Conservation (phyloP, 64 coral and sea anemone genomes). For the Catalaphyllia jardinei region DNA sequence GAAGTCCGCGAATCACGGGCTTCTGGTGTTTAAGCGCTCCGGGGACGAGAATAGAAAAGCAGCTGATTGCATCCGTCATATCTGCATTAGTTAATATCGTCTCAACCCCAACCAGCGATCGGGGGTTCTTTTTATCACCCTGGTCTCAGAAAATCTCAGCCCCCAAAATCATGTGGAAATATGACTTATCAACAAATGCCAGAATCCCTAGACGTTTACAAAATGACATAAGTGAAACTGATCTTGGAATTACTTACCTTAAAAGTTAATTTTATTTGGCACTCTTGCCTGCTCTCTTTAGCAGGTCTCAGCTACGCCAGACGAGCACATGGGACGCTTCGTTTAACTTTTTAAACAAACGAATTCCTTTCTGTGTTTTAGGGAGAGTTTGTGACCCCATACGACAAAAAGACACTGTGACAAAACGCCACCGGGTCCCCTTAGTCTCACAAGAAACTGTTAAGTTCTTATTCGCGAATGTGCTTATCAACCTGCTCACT, state of each 20-base stretch:
- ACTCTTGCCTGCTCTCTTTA: background rate
- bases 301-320: conserved; percentile 14
- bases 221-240: too few species aligned
- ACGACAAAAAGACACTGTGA: background rate
- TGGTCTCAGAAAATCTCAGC: too few species aligned
- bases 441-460: background rate
- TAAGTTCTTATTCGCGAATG: background rate
- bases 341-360: background rate
- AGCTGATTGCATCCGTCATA: too few species aligned
- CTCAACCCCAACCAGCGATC: too few species aligned
- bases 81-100: too few species aligned
- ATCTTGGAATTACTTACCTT: background rate
- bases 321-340: background rate
- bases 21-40: too few species aligned
- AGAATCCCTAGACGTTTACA: too few species aligned
- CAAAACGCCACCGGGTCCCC: background rate
- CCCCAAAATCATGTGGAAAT: too few species aligned
- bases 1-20: too few species aligned
- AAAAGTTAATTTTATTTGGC: background rate
- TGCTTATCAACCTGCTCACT: background rate
- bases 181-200: too few species aligned
- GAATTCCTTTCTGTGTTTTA: background rate
- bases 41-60: too few species aligned
- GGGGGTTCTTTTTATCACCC: too few species aligned
- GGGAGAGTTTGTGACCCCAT: background rate